Base-by-base conservation (phyloP, 2,888 invertebrate genomes). In the Ditula angustiorana region DNA sequence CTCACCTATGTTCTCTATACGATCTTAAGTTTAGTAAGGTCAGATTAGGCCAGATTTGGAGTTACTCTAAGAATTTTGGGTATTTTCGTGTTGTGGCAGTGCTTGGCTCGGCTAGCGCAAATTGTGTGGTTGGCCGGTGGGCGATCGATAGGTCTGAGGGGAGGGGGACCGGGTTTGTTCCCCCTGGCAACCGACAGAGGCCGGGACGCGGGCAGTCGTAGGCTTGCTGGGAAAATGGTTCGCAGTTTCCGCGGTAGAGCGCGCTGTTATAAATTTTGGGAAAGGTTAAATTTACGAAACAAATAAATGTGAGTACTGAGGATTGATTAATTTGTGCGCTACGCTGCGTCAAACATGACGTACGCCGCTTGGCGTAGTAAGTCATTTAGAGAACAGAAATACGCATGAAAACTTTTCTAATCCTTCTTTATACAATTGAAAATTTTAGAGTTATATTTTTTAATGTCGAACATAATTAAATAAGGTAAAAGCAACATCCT, bases 91-190 rank as follows among this genome's bases (percentile, higher is more conserved):
- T 76, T 81, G 79, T 83, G 79, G 79, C 83, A 80, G 81, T 82
- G 82, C 73, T 85, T 78, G 80, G 77, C 76, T 81, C 78, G 79
- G 86, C 80, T 85, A 79, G 83, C 85, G 86, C 87, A 83, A 83
- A 85, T 86, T 87, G 82, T 85, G 77, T 76, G 74, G 77, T 76
- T 81, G 75, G 78, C 72, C 71, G 73, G 74, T 67, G 70, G 73
- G 69, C 75, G 86, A 91, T 92, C 91, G 88, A 91, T 92, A 92
- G 82, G 77, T 78, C 67, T 67, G 74, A 73, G 72, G 74, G 61
- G 74, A 67, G 60, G 47, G 66, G 71, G 66, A 72, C 66, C 70
- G 74, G 79, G 80, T 76, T 70, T 68, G 70, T 71, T 70, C 67
- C 68, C 67, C 56, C 64, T 37, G 74, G 47, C 70, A 68, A 77